Evolutionary conservation across 2,888 invertebrate species (phyloP).

Genomic region (Lysandra coridon): DNA sequence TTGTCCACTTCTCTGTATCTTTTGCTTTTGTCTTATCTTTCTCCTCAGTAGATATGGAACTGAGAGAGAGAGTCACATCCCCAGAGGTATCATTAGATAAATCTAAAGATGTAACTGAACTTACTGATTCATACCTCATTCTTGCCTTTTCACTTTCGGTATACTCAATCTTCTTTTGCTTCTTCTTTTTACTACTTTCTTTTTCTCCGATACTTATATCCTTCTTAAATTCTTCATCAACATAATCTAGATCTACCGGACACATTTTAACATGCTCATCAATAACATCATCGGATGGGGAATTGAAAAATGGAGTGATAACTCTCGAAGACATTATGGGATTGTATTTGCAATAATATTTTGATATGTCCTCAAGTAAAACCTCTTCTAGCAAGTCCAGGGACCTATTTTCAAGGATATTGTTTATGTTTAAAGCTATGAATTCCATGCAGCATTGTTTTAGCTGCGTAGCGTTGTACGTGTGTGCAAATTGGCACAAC

Average conservation of each 20-base stretch:
- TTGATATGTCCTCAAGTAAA: constrained; percentile 83
- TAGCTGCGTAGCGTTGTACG: constrained; percentile 87
- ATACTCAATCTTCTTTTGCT: constrained; percentile 69
- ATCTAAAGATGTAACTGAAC: constrained; percentile 69
- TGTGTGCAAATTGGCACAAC: constrained; percentile 86
- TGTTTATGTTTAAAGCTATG: constrained; percentile 86
- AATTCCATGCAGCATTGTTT: constrained; percentile 88
- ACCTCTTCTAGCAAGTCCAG: constrained; percentile 83
- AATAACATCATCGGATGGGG: constrained; percentile 81
- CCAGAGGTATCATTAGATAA: constrained; percentile 62
- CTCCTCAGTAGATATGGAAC: constrained; percentile 49
- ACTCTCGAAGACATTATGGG: constrained; percentile 81
- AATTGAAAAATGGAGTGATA: constrained; percentile 85
- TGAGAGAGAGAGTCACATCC: constrained; percentile 67
- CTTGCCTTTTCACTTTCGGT: constrained; percentile 70
- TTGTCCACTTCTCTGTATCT: constrained; percentile 70
- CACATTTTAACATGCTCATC: constrained; percentile 60
- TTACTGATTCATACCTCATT: constrained; percentile 67
- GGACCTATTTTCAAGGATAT: constrained; percentile 84
- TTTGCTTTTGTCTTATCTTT: constrained; percentile 57
- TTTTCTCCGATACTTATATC: constrained; percentile 63
- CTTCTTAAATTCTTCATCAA: constrained; percentile 74
- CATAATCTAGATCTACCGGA: constrained; percentile 72
- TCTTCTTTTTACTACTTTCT: constrained; percentile 59
- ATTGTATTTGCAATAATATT: constrained; percentile 83